These are phyloP conservation scores for Neodiprion lecontei DNA, from an alignment of 1,140 invertebrate species.

Conservation along the genomic window DNA sequence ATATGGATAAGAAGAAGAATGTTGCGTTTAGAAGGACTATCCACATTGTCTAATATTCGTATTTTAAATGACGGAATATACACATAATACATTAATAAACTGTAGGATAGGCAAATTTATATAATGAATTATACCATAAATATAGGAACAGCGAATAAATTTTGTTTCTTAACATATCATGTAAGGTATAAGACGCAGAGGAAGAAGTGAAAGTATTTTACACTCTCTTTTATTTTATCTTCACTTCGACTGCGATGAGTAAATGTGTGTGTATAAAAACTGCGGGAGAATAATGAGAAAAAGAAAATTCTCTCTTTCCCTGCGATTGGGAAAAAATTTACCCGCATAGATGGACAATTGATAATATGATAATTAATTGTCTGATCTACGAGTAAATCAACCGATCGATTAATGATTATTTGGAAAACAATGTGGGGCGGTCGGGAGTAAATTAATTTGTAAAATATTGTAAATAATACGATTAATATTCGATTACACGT, in stretches of 20 bases:
- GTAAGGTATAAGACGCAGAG: conserved; percentile 17
- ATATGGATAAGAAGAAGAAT: conserved; percentile 27
- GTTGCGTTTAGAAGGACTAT: conserved; percentile 39
- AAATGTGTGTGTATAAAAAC: background rate
- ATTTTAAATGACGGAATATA: conserved; percentile 32
- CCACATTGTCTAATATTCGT: conserved; percentile 44
- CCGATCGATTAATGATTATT: background rate
- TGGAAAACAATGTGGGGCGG: background rate
- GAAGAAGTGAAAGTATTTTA: conserved; percentile 32
- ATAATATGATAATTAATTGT: background rate
- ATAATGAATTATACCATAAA: conserved; percentile 14
- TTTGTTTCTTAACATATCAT: conserved; percentile 13
- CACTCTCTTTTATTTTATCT: conserved; percentile 27
- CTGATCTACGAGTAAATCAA: background rate
- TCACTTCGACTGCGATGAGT: background rate
- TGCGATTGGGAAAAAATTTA: background rate
- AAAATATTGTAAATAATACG: conserved; percentile 47
- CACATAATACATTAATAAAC: conserved; percentile 12
- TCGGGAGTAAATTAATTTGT: conserved; percentile 32
- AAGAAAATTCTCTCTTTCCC: background rate
- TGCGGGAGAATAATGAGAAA: background rate
- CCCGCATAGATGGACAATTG: background rate
- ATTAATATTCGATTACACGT: background rate
- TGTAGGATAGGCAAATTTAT: conserved; percentile 15
- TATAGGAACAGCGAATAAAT: conserved; percentile 4